Conservation (phyloP, 2,888 invertebrate species). For the Melipona beecheii region DNA sequence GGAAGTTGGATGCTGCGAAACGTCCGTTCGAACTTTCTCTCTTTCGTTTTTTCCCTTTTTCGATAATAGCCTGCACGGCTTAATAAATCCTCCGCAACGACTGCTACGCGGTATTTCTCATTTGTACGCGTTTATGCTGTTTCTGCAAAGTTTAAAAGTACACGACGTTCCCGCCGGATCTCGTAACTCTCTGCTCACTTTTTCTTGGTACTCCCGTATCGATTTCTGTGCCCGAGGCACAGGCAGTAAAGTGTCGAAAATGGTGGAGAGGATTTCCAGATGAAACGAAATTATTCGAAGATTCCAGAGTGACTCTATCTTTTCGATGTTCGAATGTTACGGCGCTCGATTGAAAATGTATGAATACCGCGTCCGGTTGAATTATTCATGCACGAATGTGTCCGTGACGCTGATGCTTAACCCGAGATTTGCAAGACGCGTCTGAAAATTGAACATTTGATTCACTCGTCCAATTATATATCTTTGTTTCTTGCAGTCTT, state of each 20-base stretch:
- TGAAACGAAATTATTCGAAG: neutral
- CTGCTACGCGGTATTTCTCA: neutral
- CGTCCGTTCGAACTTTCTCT: neutral
- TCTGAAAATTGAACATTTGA: neutral
- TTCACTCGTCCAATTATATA: neutral
- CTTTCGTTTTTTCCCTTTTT: neutral
- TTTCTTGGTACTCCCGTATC: neutral
- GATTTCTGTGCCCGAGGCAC: too few relatives aligned
- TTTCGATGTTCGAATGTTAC: neutral
- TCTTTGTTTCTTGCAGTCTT: neutral
- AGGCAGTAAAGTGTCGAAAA: neutral
- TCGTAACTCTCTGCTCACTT: neutral
- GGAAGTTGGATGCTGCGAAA: neutral
- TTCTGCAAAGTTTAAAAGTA: neutral
- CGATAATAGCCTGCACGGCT: neutral
- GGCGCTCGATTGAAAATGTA: neutral
- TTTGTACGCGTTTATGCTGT: neutral
- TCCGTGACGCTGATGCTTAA: neutral
- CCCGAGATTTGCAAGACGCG: neutral
- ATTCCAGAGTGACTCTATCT: too few relatives aligned
- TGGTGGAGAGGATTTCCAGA: too few relatives aligned
- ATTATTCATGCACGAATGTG: constrained; percentile 1
- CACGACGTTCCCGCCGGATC: neutral
- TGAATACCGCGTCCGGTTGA: neutral
- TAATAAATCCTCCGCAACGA: neutral